These are phyloP conservation scores for Melanargia galathea DNA, from an alignment of 2,888 invertebrate species.

Conservation along the genomic window DNA sequence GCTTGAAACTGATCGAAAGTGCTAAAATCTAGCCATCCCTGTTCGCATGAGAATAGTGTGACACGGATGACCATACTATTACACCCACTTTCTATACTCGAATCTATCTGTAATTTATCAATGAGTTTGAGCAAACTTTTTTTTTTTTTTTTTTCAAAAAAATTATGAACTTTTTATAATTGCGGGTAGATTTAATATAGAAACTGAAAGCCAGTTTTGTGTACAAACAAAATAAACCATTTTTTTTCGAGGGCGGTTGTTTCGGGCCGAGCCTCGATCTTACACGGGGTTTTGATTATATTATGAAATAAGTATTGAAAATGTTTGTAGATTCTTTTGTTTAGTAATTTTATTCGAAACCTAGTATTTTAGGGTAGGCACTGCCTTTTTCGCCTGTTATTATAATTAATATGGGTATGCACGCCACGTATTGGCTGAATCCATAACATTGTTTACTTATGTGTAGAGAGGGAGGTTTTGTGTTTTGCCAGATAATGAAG, in stretches of 20 bases:
- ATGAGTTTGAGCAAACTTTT: too few species aligned
- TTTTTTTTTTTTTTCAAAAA: neutral
- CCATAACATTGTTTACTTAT: slow-evolving; percentile 46
- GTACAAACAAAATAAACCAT: slow-evolving; percentile 3
- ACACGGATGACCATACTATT: too few species aligned
- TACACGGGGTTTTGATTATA: slow-evolving; percentile 15
- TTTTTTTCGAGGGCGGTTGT: neutral
- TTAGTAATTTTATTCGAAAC: slow-evolving; percentile 18
- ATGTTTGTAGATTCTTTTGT: slow-evolving; percentile 20
- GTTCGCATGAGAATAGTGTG: neutral
- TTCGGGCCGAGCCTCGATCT: slow-evolving; percentile 1
- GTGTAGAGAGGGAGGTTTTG: slow-evolving; percentile 34
- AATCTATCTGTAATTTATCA: too few species aligned
- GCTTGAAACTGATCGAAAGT: neutral
- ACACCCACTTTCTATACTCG: too few species aligned
- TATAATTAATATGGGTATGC: slow-evolving; percentile 10
- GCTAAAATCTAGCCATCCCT: too few species aligned
- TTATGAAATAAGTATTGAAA: slow-evolving; percentile 24
- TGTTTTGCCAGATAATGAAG: slow-evolving; percentile 52
- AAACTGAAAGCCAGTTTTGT: neutral
- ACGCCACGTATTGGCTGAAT: slow-evolving; percentile 37
- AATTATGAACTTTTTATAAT: neutral
- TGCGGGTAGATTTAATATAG: too few species aligned
- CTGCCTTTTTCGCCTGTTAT: slow-evolving; percentile 17
- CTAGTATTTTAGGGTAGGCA: slow-evolving; percentile 20